Base-by-base conservation (phyloP, 2,888 invertebrate species). In the Eledona agricola region DNA sequence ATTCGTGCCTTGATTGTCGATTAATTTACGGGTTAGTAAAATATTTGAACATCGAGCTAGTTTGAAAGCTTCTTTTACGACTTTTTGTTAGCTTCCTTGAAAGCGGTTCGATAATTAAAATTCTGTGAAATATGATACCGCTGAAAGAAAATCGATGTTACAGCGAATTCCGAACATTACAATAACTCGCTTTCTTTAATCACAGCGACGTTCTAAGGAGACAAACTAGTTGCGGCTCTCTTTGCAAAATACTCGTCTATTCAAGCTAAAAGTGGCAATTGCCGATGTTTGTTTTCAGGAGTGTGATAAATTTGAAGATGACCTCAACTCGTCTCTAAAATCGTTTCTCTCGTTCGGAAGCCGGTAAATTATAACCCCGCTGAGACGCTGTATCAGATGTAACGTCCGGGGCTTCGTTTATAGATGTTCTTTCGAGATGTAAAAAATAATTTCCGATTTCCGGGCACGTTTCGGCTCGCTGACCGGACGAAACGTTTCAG, bases 371-470 rank as follows among this genome's bases (percentile, higher is more conserved):
- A 26, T 26, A 26, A 26, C 19, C 19, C 34, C 19, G 11, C 10
- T 20, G 15, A 16, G 9, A 11, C n/a, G 15, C 16, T 23, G 37
- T 13, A 37, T 23, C 15, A 38, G 37, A 38, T 38, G 23, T 25
- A 10, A 4, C 15, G 37, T 15, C 13, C 16, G 7, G n/a, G n/a
- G 7, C 13, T 23, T 22, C 23, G 13, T 23, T 38, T 23, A 38
- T 35, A 20, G 20, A 34, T 23, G n/a, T n/a, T n/a, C n/a, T n/a
- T n/a, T 23, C 23, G 35, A 10, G 5, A 9, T n/a, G 37, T 28
- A 20, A 17, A 40, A 40, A 40, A 40, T 40, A 40, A 40, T 40
- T 28, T 40, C 40, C 38, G 38, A 17, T 25, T 40, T 25, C 26
- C 15, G 5, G 7, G 17, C 38, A 40, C 26, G 40, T 40, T 40